These are phyloP conservation scores for Scaptomyza pallida DNA, from an alignment of 1,140 invertebrate genomes.

Conservation along the genomic window DNA sequence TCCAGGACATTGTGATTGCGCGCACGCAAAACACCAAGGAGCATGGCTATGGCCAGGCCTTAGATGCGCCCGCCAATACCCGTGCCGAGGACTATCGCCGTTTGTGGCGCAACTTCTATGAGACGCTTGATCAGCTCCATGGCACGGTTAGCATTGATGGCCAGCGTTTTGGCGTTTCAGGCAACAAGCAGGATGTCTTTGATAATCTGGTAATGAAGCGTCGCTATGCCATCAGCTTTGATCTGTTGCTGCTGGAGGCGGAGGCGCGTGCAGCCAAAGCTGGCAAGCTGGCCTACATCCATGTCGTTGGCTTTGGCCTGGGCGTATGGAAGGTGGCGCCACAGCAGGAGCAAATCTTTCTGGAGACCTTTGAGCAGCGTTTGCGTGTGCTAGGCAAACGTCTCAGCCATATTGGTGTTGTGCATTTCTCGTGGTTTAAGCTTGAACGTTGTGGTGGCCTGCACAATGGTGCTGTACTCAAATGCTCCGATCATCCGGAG, in stretches of 20 bases:
- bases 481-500: constrained; percentile 50
- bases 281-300: constrained; percentile 64
- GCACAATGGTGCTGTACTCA: constrained; percentile 49
- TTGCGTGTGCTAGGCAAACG: constrained; percentile 51
- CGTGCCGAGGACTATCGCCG: constrained; percentile 58
- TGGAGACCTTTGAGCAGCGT: constrained; percentile 77
- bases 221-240: constrained; percentile 76
- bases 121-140: constrained; percentile 48
- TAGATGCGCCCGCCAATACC: constrained; percentile 15
- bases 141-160: constrained; percentile 47
- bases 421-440: constrained; percentile 81
- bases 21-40: constrained; percentile 84
- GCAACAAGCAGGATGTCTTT: constrained; percentile 65
- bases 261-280: constrained; percentile 44
- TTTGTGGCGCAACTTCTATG: constrained; percentile 68
- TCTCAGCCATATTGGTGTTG: constrained; percentile 62
- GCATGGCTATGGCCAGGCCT: constrained; percentile 83
- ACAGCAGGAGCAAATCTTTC: constrained; percentile 79
- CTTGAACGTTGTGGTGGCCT: constrained; percentile 49
- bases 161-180: constrained; percentile 52
- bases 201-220: constrained; percentile 79
- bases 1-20: constrained; percentile 85
- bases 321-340: constrained; percentile 74
- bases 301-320: constrained; percentile 79
- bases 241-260: constrained; percentile 67